Conservation (phyloP, 2,797 vertebrate species). For the Acanthopagrus latus region DNA sequence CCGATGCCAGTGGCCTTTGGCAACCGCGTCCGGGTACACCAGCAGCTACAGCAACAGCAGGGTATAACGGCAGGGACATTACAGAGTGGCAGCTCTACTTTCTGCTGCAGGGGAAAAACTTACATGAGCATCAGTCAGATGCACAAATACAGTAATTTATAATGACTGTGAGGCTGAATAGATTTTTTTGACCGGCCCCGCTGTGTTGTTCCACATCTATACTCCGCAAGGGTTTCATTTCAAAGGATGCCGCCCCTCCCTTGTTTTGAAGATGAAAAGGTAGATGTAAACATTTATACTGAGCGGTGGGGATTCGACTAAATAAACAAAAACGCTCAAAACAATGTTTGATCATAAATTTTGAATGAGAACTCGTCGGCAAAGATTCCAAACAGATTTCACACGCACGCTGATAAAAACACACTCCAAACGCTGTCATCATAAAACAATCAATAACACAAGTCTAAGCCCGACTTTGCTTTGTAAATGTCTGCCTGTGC, state of each 20-base stretch:
- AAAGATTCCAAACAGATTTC: slow-evolving; percentile 21
- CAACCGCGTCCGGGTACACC: slow-evolving; percentile 35
- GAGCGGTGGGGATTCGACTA: slow-evolving; percentile 21
- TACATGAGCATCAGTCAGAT: slow-evolving; percentile 25
- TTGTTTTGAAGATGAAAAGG: slow-evolving; percentile 40
- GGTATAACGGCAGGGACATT: slow-evolving; percentile 49
- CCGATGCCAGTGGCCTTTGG: slow-evolving; percentile 54
- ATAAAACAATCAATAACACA: background rate
- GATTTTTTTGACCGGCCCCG: slow-evolving; percentile 34
- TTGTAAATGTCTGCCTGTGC: background rate
- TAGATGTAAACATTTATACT: slow-evolving; percentile 22
- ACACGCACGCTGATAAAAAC: slow-evolving; percentile 4
- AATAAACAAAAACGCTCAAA: slow-evolving; percentile 40
- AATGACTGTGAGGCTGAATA: slow-evolving; percentile 34
- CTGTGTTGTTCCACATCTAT: slow-evolving; percentile 34
- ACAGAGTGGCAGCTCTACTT: slow-evolving; percentile 12
- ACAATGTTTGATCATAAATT: slow-evolving; percentile 44
- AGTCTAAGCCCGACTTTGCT: background rate
- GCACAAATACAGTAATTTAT: slow-evolving; percentile 13
- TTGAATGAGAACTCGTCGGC: slow-evolving; percentile 20
- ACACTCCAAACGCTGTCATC: background rate
- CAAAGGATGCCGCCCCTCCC: slow-evolving; percentile 3
- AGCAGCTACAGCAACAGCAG: slow-evolving; percentile 48
- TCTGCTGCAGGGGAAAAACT: slow-evolving; percentile 54
- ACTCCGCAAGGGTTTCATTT: slow-evolving; percentile 23